These are phyloP conservation scores for Calephelis nemesis DNA, from an alignment of 1,140 invertebrate genomes.

Conservation along the genomic window DNA sequence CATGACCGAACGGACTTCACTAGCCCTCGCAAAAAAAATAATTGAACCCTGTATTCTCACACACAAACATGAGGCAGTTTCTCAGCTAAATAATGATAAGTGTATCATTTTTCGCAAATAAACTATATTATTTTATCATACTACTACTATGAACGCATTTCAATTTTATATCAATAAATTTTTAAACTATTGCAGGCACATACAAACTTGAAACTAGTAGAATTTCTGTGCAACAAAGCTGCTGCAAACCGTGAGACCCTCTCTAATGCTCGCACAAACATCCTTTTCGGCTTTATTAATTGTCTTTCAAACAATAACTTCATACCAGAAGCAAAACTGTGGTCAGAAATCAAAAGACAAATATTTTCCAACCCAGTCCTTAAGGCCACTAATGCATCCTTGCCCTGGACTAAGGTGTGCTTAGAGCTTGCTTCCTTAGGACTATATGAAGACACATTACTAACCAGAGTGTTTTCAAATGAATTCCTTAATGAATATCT, in stretches of 20 bases:
- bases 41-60: too few species aligned
- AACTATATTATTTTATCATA: not conserved
- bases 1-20: too few species aligned
- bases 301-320: slow-evolving; percentile 80
- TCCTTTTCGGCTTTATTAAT: slow-evolving; percentile 74
- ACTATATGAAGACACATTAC: slow-evolving; percentile 76
- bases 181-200: slow-evolving; percentile 65
- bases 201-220: slow-evolving; percentile 76
- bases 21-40: too few species aligned
- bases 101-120: too few species aligned
- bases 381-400: slow-evolving; percentile 44
- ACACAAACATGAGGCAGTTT: too few species aligned
- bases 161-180: not conserved
- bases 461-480: slow-evolving; percentile 74
- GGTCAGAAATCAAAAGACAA: slow-evolving; percentile 70
- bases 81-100: too few species aligned
- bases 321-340: slow-evolving; percentile 76
- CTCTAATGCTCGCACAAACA: slow-evolving; percentile 44
- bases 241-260: slow-evolving; percentile 57
- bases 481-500: slow-evolving; percentile 68
- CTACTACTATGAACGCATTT: too few species aligned
- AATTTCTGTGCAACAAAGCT: slow-evolving; percentile 77
- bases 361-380: slow-evolving; percentile 62
- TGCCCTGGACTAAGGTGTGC: slow-evolving; percentile 75
- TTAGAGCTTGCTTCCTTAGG: slow-evolving; percentile 79